Percentiles rank a stretch among this genome's conserved stretches.
Evolutionary conservation across 2,888 invertebrate genomes (phyloP).

Genomic region (Campoplex nolae): DNA sequence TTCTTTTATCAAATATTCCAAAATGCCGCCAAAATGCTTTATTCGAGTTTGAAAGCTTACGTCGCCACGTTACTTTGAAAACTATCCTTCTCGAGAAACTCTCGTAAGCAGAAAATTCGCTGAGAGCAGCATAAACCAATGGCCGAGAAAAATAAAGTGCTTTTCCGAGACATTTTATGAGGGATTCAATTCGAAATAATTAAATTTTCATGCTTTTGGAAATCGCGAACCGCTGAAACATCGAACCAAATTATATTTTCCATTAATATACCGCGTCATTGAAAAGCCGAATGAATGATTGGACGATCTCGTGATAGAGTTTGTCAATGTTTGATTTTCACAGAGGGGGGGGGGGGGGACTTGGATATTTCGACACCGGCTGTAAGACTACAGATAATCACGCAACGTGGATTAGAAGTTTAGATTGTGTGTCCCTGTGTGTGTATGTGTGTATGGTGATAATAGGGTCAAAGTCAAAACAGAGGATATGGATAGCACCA

Average conservation of each 20-base stretch:
- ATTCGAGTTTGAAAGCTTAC: background rate
- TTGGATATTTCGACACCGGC: slow-evolving; percentile 37
- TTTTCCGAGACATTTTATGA: background rate
- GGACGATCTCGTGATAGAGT: background rate
- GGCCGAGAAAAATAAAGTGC: background rate
- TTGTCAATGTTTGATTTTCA: slow-evolving; percentile 14
- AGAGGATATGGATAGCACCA: slow-evolving; percentile 81
- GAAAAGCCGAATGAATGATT: background rate
- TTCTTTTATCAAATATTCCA: background rate
- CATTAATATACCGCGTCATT: background rate
- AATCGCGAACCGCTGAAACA: background rate
- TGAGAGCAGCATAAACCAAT: background rate
- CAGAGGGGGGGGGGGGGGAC: slow-evolving; percentile 10
- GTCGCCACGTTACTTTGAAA: background rate
- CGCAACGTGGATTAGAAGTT: slow-evolving; percentile 45
- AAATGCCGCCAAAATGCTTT: background rate
- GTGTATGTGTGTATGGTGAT: slow-evolving; percentile 63
- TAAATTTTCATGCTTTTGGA: background rate
- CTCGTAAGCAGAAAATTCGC: background rate
- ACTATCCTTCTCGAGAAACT: background rate
- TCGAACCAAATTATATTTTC: background rate
- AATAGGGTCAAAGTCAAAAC: slow-evolving; percentile 84
- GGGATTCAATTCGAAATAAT: background rate
- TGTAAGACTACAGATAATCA: slow-evolving; percentile 38
- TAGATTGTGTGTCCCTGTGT: slow-evolving; percentile 8